Percentiles rank a stretch among this genome's conserved stretches.
These are phyloP conservation scores for Theretra japonica DNA, from an alignment of 2,888 invertebrate species.

Conservation along the genomic window DNA sequence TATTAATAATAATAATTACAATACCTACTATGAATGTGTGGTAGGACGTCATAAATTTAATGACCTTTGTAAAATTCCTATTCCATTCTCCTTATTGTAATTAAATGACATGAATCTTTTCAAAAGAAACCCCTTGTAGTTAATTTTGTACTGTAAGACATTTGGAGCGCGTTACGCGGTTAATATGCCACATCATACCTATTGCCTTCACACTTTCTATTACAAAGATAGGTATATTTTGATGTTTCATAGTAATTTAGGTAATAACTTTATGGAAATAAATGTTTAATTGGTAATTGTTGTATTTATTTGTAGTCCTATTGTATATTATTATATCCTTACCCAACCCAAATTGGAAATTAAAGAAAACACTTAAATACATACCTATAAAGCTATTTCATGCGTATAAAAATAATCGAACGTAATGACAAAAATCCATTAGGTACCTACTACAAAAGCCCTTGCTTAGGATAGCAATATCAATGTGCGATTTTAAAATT, in stretches of 20 bases:
- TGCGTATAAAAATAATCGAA: too few species aligned
- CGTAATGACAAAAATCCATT: too few species aligned
- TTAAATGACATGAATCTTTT: slow-evolving; percentile 38
- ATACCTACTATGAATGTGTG: slow-evolving; percentile 58
- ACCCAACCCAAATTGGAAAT: too few species aligned
- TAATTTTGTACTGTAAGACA: slow-evolving; percentile 20
- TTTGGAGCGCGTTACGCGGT: slow-evolving; percentile 7
- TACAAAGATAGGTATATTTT: slow-evolving; percentile 34
- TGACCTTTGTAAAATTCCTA: slow-evolving; percentile 34
- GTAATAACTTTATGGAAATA: slow-evolving; percentile 34
- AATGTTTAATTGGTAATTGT: slow-evolving; percentile 30
- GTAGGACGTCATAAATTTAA: slow-evolving; percentile 51
- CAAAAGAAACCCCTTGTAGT: slow-evolving; percentile 17
- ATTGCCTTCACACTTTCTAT: slow-evolving; percentile 28
- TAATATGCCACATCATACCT: slow-evolving; percentile 3
- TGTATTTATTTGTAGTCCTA: slow-evolving; percentile 15
- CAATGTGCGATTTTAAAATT: too few species aligned
- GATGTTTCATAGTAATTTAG: slow-evolving; percentile 38
- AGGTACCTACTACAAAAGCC: too few species aligned
- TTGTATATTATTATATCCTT: not conserved
- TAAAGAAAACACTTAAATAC: too few species aligned
- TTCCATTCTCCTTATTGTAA: slow-evolving; percentile 39
- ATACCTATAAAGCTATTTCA: too few species aligned
- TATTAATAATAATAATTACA: slow-evolving; percentile 74
- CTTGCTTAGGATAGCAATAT: too few species aligned